A percentile compares a stretch with the other conserved stretches of the same genome.
Conservation (phyloP, 1,140 invertebrate species). For the Ptiloglossa arizonensis region DNA sequence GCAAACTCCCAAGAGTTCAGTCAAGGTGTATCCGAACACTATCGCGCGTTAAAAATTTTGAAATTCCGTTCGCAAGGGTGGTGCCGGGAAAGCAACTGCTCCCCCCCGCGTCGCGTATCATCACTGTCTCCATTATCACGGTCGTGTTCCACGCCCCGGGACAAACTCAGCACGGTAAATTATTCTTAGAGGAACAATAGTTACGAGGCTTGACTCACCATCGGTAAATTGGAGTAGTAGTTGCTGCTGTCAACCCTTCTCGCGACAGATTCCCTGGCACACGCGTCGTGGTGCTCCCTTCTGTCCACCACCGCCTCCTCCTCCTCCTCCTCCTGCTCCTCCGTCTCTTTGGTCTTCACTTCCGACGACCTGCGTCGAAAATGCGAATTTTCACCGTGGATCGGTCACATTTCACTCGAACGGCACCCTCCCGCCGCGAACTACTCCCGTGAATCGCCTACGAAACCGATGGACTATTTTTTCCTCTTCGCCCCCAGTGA, state of each 20-base stretch:
- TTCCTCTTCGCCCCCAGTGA: no score
- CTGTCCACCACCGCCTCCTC: constrained; percentile 37
- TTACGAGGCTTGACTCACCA: constrained; percentile 57
- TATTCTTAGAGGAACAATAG: no score
- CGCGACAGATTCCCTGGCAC: constrained; percentile 41
- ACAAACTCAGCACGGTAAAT: not conserved
- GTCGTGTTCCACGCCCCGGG: not conserved
- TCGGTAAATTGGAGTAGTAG: constrained; percentile 59
- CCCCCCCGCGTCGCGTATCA: not conserved
- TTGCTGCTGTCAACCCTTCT: constrained; percentile 57
- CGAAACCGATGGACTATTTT: not conserved
- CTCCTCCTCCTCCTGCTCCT: constrained; percentile 52
- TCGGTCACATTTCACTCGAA: constrained; percentile 13
- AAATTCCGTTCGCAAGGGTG: not conserved
- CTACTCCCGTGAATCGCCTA: no score
- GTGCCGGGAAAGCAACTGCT: no score
- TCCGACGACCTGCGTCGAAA: constrained; percentile 63
- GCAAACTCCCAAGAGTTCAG: not conserved
- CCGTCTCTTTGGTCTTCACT: constrained; percentile 44
- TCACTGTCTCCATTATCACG: not conserved
- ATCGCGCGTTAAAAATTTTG: not conserved
- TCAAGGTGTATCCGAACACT: not conserved
- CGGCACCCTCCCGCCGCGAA: constrained; percentile 10
- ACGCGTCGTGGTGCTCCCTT: constrained; percentile 56
- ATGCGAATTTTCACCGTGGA: constrained; percentile 28